phyloP scores from a whole-genome alignment of 2,888 invertebrate species.

The Deroplatys truncata region DNA sequence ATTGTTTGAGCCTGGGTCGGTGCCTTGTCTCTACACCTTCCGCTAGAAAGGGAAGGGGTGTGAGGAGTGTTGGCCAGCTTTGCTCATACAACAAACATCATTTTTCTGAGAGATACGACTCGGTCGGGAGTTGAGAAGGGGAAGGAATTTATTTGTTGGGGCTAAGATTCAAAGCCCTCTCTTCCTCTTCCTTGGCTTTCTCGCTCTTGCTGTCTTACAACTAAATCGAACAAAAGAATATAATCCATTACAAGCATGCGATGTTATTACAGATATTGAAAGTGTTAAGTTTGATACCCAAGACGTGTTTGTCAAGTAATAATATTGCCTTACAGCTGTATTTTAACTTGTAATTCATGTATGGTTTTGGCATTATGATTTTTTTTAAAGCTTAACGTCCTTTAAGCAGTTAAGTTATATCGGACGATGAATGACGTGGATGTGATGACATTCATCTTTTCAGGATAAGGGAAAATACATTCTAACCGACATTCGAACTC shows the following conservation, averaged over 20 bases:
- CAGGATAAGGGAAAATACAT: too few species aligned
- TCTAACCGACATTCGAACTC: too few species aligned
- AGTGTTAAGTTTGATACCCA: too few species aligned
- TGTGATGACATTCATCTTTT: too few species aligned
- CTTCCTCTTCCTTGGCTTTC: neutral
- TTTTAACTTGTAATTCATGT: too few species aligned
- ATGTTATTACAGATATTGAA: neutral
- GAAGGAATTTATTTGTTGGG: neutral
- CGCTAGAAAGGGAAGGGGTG: neutral
- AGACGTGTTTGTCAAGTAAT: too few species aligned
- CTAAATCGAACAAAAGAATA: neutral
- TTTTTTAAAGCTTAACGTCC: too few species aligned
- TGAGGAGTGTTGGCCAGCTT: neutral
- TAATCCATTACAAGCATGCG: neutral
- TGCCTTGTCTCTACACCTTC: neutral
- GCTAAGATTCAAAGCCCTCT: neutral
- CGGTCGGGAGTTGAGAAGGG: neutral
- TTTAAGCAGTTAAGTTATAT: too few species aligned
- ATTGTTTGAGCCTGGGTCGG: neutral
- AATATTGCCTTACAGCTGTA: too few species aligned
- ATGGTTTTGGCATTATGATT: too few species aligned
- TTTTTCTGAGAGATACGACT: neutral
- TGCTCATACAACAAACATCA: neutral
- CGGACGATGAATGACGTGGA: too few species aligned
- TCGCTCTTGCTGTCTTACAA: neutral